Base-by-base conservation (phyloP, 37 sponge, comb jelly and placozoan genomes). In the Petrosia ficiformis region DNA sequence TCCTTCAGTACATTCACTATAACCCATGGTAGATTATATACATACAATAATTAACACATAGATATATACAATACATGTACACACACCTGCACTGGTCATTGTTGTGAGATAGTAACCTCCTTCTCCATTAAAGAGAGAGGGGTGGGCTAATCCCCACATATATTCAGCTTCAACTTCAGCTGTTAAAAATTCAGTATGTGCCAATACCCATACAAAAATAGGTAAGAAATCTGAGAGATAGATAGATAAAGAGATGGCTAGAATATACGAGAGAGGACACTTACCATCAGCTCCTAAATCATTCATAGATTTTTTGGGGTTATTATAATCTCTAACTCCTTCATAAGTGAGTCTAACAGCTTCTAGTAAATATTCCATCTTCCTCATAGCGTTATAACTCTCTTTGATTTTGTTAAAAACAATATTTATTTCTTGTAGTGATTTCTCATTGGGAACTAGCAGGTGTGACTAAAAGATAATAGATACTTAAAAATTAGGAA, bases 41-140 rank as follows among this genome's bases (percentile, higher is more conserved):
- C n/a, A n/a, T n/a, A n/a, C n/a, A n/a, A n/a, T n/a, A n/a, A n/a
- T n/a, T n/a, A n/a, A n/a, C n/a, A n/a, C n/a, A n/a, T n/a, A n/a
- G n/a, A n/a, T n/a, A n/a, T n/a, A n/a, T n/a, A n/a, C n/a, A n/a
- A 24, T 21, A 54, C 21, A 64, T 29, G 32, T 19, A 25, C 10
- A 29, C 42, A 39, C 22, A 68, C 69, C 82, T 36, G 96, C 96
- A 79, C 90, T 89, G 72, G 93, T 92, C 37, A 95, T 78, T 2
- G 96, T 95, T 42, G 96, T 95, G 2, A 95, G 96, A 70, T 95
- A 95, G 78, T 95, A 95, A 32, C 96, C 96, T 21, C 87, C 96
- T 72, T 95, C 96, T 29, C 96, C 96, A 25, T 86, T 86, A 65
- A 92, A 74, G 44, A 95, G 85, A 25, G 76, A 70, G 2, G 89